Evolutionary conservation across 2,888 invertebrate species (phyloP), one percentile per base, ranked within the genome.

Genomic region (Pseudococcus viburni): DNA sequence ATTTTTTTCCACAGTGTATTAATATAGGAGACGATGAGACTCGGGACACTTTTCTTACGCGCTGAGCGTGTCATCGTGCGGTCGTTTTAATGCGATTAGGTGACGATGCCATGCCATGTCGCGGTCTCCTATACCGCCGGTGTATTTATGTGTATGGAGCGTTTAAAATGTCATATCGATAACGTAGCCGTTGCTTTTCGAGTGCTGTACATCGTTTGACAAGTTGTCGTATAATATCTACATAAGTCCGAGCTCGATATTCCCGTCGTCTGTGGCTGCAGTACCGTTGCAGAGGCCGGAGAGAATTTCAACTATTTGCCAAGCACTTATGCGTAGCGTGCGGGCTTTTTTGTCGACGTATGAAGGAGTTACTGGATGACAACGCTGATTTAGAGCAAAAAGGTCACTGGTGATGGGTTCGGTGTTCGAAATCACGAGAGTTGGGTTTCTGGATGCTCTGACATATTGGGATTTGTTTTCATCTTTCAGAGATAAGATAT

Each of bases 141-240:
- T 11, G 22, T 64, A 64, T 64, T 64, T 64, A 22, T 64, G 8
- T 22, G 17, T 73, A 33, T 73, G 7, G 64, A 64, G 19, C 19
- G 64, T 64, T 64, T 64, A 22, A 64, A 64, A 64, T 64, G 64
- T 64, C 64, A 64, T 64, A 64, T 64, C 64, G 64, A 64, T 64
- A 64, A 19, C 64, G 22, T 33, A 3, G 19, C 64, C 11, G 64
- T 9, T 12, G 55, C 51, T 55, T 4, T 55, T 15, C 3, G n/a
- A 8, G 8, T 55, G 55, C n/a, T 55, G 22, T 22, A 22, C 22
- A 64, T 64, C 64, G 22, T 64, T 64, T 64, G 64, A 64, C 64
- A 22, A 64, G 64, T 64, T 64, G 64, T 64, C 64, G 64, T 64
- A 19, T 59, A 42, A 42, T 42, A 42, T 42, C n/a, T 59, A 8